phyloP scores from a whole-genome alignment of 2,888 invertebrate species.

The Agriopis leucophaearia region DNA sequence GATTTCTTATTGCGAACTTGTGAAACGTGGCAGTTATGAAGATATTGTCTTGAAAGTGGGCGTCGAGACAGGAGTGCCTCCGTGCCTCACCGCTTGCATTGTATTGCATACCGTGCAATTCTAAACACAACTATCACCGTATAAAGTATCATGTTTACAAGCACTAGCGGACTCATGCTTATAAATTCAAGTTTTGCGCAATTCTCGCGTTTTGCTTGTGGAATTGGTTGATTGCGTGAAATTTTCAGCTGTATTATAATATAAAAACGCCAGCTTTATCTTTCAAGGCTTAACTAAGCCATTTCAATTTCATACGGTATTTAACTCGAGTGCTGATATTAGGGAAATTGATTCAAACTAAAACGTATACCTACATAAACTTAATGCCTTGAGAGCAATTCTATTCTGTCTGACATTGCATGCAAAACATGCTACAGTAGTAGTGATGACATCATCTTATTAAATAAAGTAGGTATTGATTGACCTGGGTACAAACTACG shows the following conservation, averaged over 20 bases:
- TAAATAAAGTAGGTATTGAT: slow-evolving; percentile 39
- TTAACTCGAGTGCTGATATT: slow-evolving; percentile 33
- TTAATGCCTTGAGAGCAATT: slow-evolving; percentile 41
- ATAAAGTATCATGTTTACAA: slow-evolving; percentile 5
- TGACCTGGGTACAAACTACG: slow-evolving; percentile 32
- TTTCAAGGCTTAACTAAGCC: slow-evolving; percentile 25
- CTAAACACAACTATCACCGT: slow-evolving; percentile 6
- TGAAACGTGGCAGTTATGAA: slow-evolving; percentile 47
- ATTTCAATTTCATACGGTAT: slow-evolving; percentile 29
- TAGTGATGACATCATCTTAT: slow-evolving; percentile 43
- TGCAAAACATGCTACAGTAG: slow-evolving; percentile 32
- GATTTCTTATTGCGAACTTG: slow-evolving; percentile 45
- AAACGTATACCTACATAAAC: slow-evolving; percentile 18
- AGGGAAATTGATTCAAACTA: slow-evolving; percentile 34
- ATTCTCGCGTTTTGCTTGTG: neutral
- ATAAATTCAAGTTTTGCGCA: neutral
- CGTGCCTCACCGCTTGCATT: slow-evolving; percentile 29
- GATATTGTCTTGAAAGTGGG: slow-evolving; percentile 42
- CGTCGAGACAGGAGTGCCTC: slow-evolving; percentile 31
- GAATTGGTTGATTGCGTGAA: slow-evolving; percentile 3
- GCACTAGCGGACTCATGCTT: neutral
- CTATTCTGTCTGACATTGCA: slow-evolving; percentile 41
- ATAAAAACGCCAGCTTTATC: slow-evolving; percentile 10
- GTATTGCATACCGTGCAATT: slow-evolving; percentile 10
- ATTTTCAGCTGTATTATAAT: slow-evolving; percentile 3